phyloP scores from a whole-genome alignment of 2,888 invertebrate species.

The Andrena haemorrhoa region DNA sequence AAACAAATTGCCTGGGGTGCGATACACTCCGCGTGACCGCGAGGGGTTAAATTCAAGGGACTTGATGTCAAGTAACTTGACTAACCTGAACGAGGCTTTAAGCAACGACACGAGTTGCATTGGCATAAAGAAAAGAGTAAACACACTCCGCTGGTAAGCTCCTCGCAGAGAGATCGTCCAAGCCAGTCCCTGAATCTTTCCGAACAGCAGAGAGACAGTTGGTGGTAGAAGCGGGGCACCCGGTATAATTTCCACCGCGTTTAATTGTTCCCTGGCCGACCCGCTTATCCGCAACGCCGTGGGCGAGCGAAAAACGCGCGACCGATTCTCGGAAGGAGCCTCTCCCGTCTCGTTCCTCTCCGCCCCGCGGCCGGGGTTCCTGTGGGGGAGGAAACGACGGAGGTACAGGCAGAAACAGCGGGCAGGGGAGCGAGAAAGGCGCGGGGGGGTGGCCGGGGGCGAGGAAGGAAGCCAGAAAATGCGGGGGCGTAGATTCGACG shows the following conservation, averaged over 20 bases:
- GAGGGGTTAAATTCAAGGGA: too few species aligned
- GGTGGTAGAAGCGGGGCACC: slow-evolving; percentile 23
- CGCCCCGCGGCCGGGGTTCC: too few species aligned
- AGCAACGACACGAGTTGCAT: too few species aligned
- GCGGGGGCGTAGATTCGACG: slow-evolving; percentile 60
- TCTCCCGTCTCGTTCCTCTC: slow-evolving; percentile 54
- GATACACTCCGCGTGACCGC: too few species aligned
- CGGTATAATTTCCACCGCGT: slow-evolving; percentile 58
- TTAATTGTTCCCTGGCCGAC: slow-evolving; percentile 53
- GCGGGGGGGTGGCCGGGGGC: slow-evolving; percentile 25
- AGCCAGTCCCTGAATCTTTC: too few species aligned
- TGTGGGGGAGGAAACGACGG: not conserved
- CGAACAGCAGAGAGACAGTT: not conserved
- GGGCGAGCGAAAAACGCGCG: slow-evolving; percentile 79
- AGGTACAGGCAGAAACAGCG: slow-evolving; percentile 36
- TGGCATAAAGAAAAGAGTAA: too few species aligned
- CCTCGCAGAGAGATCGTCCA: too few species aligned
- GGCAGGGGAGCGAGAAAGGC: slow-evolving; percentile 19
- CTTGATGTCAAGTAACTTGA: too few species aligned
- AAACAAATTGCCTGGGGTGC: too few species aligned
- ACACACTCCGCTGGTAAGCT: too few species aligned
- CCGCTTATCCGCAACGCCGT: slow-evolving; percentile 71
- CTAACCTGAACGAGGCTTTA: too few species aligned
- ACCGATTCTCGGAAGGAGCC: slow-evolving; percentile 80
- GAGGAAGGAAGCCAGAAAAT: slow-evolving; percentile 62